Base-by-base conservation (phyloP, 2,888 invertebrate species). In the Chymomyza procnemis region DNA sequence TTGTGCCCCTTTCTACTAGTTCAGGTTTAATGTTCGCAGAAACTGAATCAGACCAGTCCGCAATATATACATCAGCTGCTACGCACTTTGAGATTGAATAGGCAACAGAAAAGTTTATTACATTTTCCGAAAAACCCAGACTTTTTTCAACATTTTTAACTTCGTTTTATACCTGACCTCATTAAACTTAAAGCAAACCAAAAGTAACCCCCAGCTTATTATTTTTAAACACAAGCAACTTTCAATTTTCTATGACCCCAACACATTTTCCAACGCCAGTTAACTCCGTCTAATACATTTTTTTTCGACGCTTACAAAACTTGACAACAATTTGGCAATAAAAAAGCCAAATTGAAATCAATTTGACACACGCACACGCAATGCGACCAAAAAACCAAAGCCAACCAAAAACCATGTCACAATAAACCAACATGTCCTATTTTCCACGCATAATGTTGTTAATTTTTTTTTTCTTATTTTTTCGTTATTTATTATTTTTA, bases 391-490 rank as follows among this genome's bases (percentile, higher is more conserved):
- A n/a, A 41, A 41, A 41, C 34, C 34, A 41, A 41, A 41, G 50
- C 52, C 34, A 46, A 54, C 14, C 19, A 34, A 41, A 57, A 48
- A 56, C 4, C 55, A 60, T 67, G 59, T 47, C 59, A 60, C 56
- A 55, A 69, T 22, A 8, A 9, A 4, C 8, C 19, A 26, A 26
- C 26, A 57, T 46, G 66, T 66, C 56, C 63, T 26, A 71, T 71
- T 70, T 71, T 63, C 56, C 66, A 57, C 21, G 61, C 59, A 67
- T 71, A 67, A 68, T 67, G 55, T 46, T 71, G 58, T 64, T 72
- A 72, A 64, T 64, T 72, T 72, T 41, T 41, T 41, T 34, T 34
- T 34, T 41, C 12, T 41, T 34, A 6, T 34, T 41, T 41, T 9
- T 41, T 34, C 34, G 34, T 41, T 41, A 41, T 41, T 41, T 41